Evolutionary conservation across 1,140 invertebrate genomes (phyloP).

Genomic region (Arion vulgaris): DNA sequence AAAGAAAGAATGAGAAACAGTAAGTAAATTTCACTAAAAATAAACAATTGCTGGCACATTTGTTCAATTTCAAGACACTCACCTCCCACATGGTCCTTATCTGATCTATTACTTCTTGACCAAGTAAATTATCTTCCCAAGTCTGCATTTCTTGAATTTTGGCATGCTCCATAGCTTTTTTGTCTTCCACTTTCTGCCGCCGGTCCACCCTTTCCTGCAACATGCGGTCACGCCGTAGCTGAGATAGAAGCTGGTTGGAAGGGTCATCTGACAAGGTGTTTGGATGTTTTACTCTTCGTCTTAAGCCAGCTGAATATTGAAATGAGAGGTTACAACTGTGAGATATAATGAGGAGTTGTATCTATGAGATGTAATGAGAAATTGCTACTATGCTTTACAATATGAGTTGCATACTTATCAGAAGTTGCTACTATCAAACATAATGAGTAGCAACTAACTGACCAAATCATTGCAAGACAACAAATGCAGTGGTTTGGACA

Average conservation of each 20-base stretch:
- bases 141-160: slow-evolving; percentile 68
- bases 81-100: slow-evolving; percentile 75
- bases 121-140: slow-evolving; percentile 72
- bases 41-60: too few species aligned
- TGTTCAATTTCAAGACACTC: too few species aligned
- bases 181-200: slow-evolving; percentile 65
- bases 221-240: slow-evolving; percentile 68
- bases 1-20: too few species aligned
- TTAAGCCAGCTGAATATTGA: slow-evolving; percentile 32
- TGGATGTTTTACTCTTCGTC: slow-evolving; percentile 25
- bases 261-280: slow-evolving; percentile 51
- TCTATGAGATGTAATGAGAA: too few species aligned
- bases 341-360: not conserved
- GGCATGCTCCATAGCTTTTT: slow-evolving; percentile 55
- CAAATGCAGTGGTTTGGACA: too few species aligned
- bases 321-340: not conserved
- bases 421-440: too few species aligned
- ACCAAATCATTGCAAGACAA: too few species aligned
- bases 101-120: slow-evolving; percentile 55
- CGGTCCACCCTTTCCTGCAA: slow-evolving; percentile 66
- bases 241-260: slow-evolving; percentile 63
- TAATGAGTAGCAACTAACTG: too few species aligned
- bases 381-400: not conserved
- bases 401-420: slow-evolving; percentile 26
- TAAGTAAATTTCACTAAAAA: too few species aligned